A percentile compares a stretch with the other conserved stretches of the same genome.
These are phyloP conservation scores for Morpho achilles DNA, from an alignment of 2,888 invertebrate genomes.

Conservation along the genomic window DNA sequence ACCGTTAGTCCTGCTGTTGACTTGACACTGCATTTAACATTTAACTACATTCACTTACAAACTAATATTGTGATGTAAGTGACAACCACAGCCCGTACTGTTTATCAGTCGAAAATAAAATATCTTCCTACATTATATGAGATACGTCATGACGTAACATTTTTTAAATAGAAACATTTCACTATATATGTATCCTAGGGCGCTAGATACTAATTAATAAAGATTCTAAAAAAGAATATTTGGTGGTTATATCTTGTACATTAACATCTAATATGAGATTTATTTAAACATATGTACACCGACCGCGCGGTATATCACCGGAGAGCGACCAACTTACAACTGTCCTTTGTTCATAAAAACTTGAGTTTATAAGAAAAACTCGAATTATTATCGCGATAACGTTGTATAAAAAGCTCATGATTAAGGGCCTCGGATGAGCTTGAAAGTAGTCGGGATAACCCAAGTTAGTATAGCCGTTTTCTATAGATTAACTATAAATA, in stretches of 20 bases:
- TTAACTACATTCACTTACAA: slow-evolving; percentile 6
- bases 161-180: slow-evolving; percentile 28
- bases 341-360: background rate
- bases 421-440: too few relatives aligned
- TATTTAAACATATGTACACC: slow-evolving; percentile 25
- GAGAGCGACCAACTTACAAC: background rate
- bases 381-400: too few relatives aligned
- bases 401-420: too few relatives aligned
- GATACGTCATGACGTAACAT: slow-evolving; percentile 16
- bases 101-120: slow-evolving; percentile 28
- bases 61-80: slow-evolving; percentile 53
- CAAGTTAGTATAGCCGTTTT: too few relatives aligned
- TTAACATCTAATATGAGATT: slow-evolving; percentile 66
- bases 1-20: background rate
- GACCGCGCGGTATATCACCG: slow-evolving; percentile 4
- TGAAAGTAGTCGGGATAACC: too few relatives aligned
- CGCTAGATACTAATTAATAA: slow-evolving; percentile 32
- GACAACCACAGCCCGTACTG: slow-evolving; percentile 54
- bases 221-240: slow-evolving; percentile 62
- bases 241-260: slow-evolving; percentile 76
- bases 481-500: too few relatives aligned
- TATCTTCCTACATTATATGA: slow-evolving; percentile 18
- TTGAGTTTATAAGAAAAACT: background rate
- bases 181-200: slow-evolving; percentile 20
- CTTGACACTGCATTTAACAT: background rate